These are phyloP conservation scores for Aldabrachelys gigantea DNA, from an alignment of 2,113 vertebrate species.

Conservation along the genomic window DNA sequence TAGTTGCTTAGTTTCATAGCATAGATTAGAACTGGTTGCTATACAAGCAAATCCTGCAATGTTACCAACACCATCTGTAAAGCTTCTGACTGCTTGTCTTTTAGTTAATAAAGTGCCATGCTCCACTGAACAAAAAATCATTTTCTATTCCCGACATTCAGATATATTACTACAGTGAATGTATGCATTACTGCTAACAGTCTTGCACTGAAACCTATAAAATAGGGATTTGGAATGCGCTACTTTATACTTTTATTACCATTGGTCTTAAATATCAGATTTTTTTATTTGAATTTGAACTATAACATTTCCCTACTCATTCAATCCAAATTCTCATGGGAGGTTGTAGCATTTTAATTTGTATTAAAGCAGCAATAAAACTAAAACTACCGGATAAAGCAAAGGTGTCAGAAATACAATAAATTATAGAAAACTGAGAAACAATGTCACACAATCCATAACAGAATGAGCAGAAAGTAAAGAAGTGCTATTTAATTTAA, in stretches of 20 bases:
- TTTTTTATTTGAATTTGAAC: not conserved
- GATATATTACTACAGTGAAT: not conserved
- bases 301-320: not conserved
- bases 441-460: not conserved
- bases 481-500: not conserved
- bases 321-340: not conserved
- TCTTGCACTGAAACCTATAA: not conserved
- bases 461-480: not conserved
- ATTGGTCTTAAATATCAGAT: not conserved
- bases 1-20: not conserved
- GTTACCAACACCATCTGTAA: not conserved
- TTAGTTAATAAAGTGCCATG: not conserved
- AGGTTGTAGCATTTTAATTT: not conserved
- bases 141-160: not conserved
- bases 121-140: not conserved
- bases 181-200: not conserved
- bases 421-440: not conserved
- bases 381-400: not conserved
- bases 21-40: not conserved
- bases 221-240: not conserved
- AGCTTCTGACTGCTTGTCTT: not conserved
- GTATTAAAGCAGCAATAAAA: not conserved
- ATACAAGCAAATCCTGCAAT: not conserved
- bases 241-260: not conserved
- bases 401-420: not conserved